A percentile compares a stretch with the other conserved stretches of the same genome.
These are phyloP conservation scores for Eilema sororculum DNA, from an alignment of 2,888 invertebrate genomes.

Conservation along the genomic window DNA sequence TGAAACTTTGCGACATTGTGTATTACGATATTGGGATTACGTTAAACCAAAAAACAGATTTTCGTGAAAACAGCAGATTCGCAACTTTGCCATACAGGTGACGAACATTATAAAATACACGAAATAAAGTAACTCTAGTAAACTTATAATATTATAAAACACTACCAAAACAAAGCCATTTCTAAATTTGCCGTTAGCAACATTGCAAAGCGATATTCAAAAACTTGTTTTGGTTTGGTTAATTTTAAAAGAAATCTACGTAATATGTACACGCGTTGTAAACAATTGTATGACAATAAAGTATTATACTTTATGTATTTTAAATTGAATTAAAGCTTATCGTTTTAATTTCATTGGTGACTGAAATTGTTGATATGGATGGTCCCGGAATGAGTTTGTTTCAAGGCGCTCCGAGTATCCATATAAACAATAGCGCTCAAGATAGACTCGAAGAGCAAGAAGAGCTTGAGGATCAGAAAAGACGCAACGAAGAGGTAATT, in stretches of 20 bases:
- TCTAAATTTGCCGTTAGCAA: constrained; percentile 26
- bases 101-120: too few species aligned
- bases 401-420: constrained; percentile 89
- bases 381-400: constrained; percentile 90
- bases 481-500: constrained; percentile 89
- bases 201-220: constrained; percentile 41
- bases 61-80: too few species aligned
- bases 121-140: neutral
- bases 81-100: too few species aligned
- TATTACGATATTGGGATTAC: too few species aligned
- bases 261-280: constrained; percentile 16
- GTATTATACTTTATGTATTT: constrained; percentile 15
- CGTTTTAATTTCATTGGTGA: constrained; percentile 12
- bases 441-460: constrained; percentile 90
- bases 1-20: too few species aligned
- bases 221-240: constrained; percentile 54
- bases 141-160: too few species aligned
- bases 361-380: constrained; percentile 74
- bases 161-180: neutral
- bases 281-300: constrained; percentile 16
- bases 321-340: constrained; percentile 3
- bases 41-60: too few species aligned
- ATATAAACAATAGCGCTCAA: constrained; percentile 89
- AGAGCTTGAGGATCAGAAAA: constrained; percentile 89
- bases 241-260: constrained; percentile 28